phyloP scores from a whole-genome alignment of 30 jellyfish, hydroid and myxozoan genomes.

The Hydractinia echinata region DNA sequence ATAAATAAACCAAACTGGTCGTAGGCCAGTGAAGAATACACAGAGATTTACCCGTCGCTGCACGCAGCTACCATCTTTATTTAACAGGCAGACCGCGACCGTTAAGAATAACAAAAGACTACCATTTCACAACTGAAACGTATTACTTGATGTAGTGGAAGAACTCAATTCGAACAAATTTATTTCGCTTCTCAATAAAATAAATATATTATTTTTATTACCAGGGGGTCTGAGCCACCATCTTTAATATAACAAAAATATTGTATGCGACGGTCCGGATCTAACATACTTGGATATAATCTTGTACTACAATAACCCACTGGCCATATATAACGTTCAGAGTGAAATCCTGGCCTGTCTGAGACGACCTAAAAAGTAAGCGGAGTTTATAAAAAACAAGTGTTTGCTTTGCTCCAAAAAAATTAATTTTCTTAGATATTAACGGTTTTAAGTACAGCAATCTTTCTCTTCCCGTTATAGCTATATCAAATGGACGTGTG shows the following conservation, averaged over 20 bases:
- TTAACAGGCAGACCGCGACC: too few species aligned
- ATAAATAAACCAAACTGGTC: not conserved
- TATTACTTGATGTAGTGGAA: not conserved
- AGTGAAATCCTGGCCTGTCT: constrained; percentile 81
- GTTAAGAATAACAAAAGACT: too few species aligned
- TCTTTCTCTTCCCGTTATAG: too few species aligned
- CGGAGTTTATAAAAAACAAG: not conserved
- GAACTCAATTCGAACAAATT: too few species aligned
- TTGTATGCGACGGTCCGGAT: constrained; percentile 70
- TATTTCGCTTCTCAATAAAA: too few species aligned
- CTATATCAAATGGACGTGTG: too few species aligned
- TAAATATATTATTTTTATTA: not conserved
- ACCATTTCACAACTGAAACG: not conserved
- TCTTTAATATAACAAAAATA: constrained; percentile 76
- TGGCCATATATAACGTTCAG: constrained; percentile 92
- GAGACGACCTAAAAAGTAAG: constrained; percentile 46
- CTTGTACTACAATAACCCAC: constrained; percentile 92
- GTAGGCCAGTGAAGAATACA: too few species aligned
- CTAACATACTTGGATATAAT: constrained; percentile 79
- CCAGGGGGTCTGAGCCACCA: constrained; percentile 95
- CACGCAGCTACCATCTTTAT: too few species aligned
- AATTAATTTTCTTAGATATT: too few species aligned
- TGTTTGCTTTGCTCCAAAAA: too few species aligned
- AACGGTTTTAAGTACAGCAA: too few species aligned
- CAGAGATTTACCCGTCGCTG: too few species aligned